Evolutionary conservation across 2,797 vertebrate species (phyloP), one percentile per base, ranked within the genome.

Genomic region (Steatocranus sp.): DNA sequence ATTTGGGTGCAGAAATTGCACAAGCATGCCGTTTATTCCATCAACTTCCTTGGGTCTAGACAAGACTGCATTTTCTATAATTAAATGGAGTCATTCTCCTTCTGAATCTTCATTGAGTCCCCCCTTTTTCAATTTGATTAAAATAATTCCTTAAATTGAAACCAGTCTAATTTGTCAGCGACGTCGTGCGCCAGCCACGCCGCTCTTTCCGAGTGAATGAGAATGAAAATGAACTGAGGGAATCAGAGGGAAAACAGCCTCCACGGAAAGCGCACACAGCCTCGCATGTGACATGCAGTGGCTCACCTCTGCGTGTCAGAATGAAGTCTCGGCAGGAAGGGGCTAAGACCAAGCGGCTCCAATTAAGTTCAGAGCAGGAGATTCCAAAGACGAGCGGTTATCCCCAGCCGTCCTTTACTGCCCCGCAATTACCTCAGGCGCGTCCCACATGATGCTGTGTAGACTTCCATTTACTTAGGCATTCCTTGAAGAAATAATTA

Each of bases 401-500:
- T 89, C 92, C 90, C 89, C 86, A 80, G 78, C 66, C 38, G 81
- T 76, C 83, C 80, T 75, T 83, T 25, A 14, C 88, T 85, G 87
- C 79, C 83, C 83, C 86, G 82, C 85, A 53, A 75, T 92, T 87
- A 91, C 92, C 81, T 76, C 78, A 73, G 92, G 91, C 91, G 54
- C 83, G 87, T 89, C 85, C 87, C 84, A 75, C 36, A 80, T 78
- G 86, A 90, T 75, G 84, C 86, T 51, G 80, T 77, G 86, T 82
- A 85, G 87, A 85, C 83, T 80, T 85, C 83, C 83, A 88, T 90
- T 83, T 79, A 87, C 91, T 94, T 86, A 90, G 51, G 90, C 63
- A 56, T 89, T 89, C 88, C 91, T 92, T 93, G 84, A 93, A 91
- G 86, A 93, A 94, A 91, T 93, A 88, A 92, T 91, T 88, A 93